phyloP scores from a whole-genome alignment of 2,797 vertebrate species.

The Tarsius wallacei region DNA sequence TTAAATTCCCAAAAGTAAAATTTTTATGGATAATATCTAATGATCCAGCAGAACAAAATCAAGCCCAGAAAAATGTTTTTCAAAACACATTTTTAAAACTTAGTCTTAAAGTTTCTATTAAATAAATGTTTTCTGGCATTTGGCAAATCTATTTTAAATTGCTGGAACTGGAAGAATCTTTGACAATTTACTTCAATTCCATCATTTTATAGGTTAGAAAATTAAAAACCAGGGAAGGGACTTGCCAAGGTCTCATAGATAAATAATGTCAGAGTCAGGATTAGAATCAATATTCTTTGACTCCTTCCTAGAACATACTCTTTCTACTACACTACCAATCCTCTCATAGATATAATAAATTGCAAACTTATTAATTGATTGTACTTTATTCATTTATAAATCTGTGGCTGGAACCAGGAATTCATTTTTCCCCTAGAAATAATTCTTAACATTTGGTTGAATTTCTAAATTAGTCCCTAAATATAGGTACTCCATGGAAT shows the following conservation, averaged over 20 bases:
- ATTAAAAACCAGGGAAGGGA: not conserved
- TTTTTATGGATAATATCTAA: not conserved
- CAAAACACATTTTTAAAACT: conserved; percentile 8
- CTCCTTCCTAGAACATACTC: not conserved
- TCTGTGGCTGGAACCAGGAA: not conserved
- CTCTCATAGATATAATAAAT: conserved; percentile 14
- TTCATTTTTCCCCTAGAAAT: conserved; percentile 19
- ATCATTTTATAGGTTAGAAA: conserved; percentile 22
- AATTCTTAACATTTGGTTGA: conserved; percentile 1
- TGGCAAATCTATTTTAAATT: conserved; percentile 8
- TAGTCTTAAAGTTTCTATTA: not conserved
- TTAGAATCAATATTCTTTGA: not conserved
- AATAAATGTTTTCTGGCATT: not conserved
- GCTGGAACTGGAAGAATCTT: not conserved
- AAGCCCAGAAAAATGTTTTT: conserved; percentile 1
- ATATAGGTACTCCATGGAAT: not conserved
- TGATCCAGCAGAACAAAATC: not conserved
- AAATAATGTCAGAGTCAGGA: not conserved
- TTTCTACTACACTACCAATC: not conserved
- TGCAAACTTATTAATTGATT: not conserved
- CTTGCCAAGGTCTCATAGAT: not conserved
- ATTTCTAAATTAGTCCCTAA: not conserved
- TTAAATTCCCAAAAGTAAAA: conserved; percentile 15
- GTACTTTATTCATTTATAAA: not conserved
- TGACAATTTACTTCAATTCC: not conserved